Evolutionary conservation across 2,113 vertebrate species (phyloP).

Genomic region (Phycodurus eques): DNA sequence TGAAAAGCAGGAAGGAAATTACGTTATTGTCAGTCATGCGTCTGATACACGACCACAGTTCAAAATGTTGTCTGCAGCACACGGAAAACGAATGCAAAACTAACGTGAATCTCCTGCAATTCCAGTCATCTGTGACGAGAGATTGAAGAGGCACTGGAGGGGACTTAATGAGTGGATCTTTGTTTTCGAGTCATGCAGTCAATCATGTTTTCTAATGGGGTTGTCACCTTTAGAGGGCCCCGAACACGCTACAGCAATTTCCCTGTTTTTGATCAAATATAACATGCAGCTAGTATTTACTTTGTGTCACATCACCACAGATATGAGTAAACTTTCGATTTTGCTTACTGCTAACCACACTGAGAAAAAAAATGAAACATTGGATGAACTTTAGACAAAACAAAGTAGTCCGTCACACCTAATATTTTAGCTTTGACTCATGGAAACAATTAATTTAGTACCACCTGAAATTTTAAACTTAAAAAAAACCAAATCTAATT

Average conservation of each 20-base stretch:
- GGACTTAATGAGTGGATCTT: conserved; percentile 11
- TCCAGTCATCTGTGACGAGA: conserved; percentile 35
- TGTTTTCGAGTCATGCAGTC: conserved; percentile 31
- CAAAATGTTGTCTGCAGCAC: conserved; percentile 49
- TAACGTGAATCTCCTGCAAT: conserved; percentile 53
- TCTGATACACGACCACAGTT: conserved; percentile 59
- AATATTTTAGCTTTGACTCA: neutral
- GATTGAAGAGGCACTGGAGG: conserved; percentile 8
- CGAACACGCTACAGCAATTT: conserved; percentile 7
- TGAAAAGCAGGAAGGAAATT: conserved; percentile 49
- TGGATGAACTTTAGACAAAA: neutral
- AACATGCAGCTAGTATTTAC: conserved; percentile 13
- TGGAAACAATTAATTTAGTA: neutral
- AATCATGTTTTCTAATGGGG: conserved; percentile 5
- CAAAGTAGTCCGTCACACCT: neutral
- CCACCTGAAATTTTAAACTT: neutral
- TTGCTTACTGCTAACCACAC: neutral
- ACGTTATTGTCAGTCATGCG: conserved; percentile 42
- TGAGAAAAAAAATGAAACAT: neutral
- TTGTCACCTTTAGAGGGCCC: conserved; percentile 3
- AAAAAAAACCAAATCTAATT: neutral
- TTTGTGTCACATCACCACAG: neutral
- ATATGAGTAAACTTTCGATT: conserved; percentile 11
- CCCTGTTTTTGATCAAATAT: conserved; percentile 13
- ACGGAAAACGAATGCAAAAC: conserved; percentile 30